phyloP scores from a whole-genome alignment of 2,888 invertebrate species.

The Brenthis ino region DNA sequence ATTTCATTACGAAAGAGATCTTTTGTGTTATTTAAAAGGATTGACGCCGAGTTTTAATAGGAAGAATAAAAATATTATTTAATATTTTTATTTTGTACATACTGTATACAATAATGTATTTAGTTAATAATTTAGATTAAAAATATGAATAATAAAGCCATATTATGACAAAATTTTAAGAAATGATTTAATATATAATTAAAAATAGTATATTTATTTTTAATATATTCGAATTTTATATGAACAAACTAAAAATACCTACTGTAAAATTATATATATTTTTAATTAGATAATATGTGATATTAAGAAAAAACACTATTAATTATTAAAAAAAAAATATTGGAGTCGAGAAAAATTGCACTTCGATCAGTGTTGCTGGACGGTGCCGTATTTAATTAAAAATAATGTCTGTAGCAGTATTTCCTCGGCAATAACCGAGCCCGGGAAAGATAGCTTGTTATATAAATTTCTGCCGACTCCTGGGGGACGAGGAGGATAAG shows the following conservation, averaged over 20 bases:
- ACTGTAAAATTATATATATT: too few species aligned
- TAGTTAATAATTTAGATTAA: too few species aligned
- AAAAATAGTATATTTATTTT: too few species aligned
- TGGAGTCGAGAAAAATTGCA: conserved; percentile 42
- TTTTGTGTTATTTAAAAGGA: conserved; percentile 28
- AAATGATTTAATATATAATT: too few species aligned
- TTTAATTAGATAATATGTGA: background rate
- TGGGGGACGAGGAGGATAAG: conserved; percentile 76
- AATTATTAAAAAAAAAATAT: conserved; percentile 4
- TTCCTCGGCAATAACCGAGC: conserved; percentile 77
- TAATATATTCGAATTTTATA: too few species aligned
- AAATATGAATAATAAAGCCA: too few species aligned
- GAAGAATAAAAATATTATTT: background rate
- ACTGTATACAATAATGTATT: too few species aligned
- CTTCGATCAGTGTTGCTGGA: conserved; percentile 59
- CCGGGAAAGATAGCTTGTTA: conserved; percentile 80
- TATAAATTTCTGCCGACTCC: conserved; percentile 80
- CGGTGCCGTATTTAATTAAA: conserved; percentile 78
- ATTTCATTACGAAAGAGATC: conserved; percentile 44
- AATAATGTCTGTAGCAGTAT: conserved; percentile 77
- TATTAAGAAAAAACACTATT: background rate
- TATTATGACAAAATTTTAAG: too few species aligned
- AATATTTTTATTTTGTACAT: background rate
- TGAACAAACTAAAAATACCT: too few species aligned
- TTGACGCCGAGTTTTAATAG: background rate